These are phyloP conservation scores for Leptura quadrifasciata DNA, from an alignment of 2,888 invertebrate genomes.

Conservation along the genomic window DNA sequence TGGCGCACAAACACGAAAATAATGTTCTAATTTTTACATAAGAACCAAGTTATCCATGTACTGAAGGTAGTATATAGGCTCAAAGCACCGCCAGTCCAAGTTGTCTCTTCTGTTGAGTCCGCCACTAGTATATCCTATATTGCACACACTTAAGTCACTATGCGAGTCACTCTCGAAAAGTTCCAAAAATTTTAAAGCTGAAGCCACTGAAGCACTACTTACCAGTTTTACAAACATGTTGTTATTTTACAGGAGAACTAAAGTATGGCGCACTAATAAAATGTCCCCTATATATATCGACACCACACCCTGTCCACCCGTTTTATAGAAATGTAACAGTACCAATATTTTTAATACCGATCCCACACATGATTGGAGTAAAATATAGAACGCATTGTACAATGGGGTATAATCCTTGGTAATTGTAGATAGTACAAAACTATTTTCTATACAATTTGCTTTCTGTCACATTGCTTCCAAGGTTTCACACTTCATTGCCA, in stretches of 20 bases:
- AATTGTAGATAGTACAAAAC: slow-evolving; percentile 49
- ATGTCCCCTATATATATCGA: slow-evolving; percentile 65
- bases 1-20: not conserved
- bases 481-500: slow-evolving; percentile 72
- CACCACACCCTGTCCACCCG: slow-evolving; percentile 70
- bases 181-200: not conserved
- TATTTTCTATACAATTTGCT: slow-evolving; percentile 59
- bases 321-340: slow-evolving; percentile 71
- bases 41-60: slow-evolving; percentile 2
- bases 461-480: slow-evolving; percentile 71
- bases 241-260: slow-evolving; percentile 54
- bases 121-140: slow-evolving; percentile 23
- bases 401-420: slow-evolving; percentile 52
- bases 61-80: not conserved
- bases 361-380: slow-evolving; percentile 70
- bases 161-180: slow-evolving; percentile 24
- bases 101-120: not conserved
- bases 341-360: slow-evolving; percentile 69
- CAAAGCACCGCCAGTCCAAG: slow-evolving; percentile 8
- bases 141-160: slow-evolving; percentile 37
- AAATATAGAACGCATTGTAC: slow-evolving; percentile 62
- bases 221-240: slow-evolving; percentile 74
- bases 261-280: slow-evolving; percentile 49
- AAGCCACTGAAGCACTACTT: slow-evolving; percentile 62
- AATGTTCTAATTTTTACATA: not conserved